Evolutionary conservation across 2,797 vertebrate genomes (phyloP).

Genomic region (Pampus argenteus): DNA sequence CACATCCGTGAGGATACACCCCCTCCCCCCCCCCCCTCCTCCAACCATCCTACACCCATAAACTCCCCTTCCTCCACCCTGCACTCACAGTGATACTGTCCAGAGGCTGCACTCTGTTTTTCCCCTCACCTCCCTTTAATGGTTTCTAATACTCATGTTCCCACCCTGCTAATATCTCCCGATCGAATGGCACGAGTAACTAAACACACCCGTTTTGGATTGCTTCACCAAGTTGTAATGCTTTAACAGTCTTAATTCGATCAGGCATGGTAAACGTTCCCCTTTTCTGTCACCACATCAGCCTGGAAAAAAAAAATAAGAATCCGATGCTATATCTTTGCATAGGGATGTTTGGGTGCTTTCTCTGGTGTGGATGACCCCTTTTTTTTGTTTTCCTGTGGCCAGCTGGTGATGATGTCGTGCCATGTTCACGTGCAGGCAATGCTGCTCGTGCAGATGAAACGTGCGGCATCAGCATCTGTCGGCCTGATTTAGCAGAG

Average conservation of each 20-base stretch:
- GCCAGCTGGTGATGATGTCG: constrained; percentile 20
- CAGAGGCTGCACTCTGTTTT: constrained; percentile 70
- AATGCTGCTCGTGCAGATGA: constrained; percentile 7
- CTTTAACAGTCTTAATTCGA: constrained; percentile 16
- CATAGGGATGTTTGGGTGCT: background rate
- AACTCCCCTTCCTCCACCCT: constrained; percentile 13
- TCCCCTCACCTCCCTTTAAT: constrained; percentile 67
- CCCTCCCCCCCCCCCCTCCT: background rate
- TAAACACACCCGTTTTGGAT: constrained; percentile 44
- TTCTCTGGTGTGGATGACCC: background rate
- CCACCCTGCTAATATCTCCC: constrained; percentile 45
- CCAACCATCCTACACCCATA: background rate
- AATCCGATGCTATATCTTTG: background rate
- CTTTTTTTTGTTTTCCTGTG: constrained; percentile 8
- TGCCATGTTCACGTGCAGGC: constrained; percentile 19
- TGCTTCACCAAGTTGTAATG: constrained; percentile 7
- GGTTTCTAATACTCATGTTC: constrained; percentile 64
- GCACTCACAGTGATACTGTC: constrained; percentile 51
- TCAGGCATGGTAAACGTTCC: constrained; percentile 11
- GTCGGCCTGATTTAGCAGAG: constrained; percentile 44
- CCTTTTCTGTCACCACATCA: constrained; percentile 2
- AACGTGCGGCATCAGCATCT: constrained; percentile 53
- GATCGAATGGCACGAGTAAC: constrained; percentile 37
- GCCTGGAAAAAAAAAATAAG: background rate
- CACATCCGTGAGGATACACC: background rate